Conservation (phyloP, 2,113 vertebrate species). For the Cygnus atratus region DNA sequence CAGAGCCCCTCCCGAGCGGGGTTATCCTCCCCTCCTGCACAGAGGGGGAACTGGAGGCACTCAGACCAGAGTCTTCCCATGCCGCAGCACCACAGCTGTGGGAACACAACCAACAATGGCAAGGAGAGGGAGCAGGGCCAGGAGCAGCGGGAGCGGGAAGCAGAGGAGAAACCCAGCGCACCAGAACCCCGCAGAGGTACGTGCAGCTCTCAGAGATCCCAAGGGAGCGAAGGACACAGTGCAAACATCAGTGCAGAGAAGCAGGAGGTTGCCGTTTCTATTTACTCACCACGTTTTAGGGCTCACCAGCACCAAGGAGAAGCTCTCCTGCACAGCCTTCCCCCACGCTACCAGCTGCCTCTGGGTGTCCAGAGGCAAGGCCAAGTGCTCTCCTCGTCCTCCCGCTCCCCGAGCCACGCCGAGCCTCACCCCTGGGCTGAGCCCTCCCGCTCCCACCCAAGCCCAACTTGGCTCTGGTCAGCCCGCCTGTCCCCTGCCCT, state of each 20-base stretch:
- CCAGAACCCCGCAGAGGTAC: background rate
- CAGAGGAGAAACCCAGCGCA: background rate
- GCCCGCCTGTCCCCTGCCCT: background rate
- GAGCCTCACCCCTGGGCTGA: background rate
- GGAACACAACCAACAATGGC: background rate
- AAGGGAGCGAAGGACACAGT: background rate
- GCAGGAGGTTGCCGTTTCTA: background rate
- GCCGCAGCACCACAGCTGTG: background rate
- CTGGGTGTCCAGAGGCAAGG: accelerated
- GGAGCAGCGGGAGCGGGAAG: background rate
- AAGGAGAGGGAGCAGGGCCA: background rate
- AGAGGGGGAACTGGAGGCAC: background rate
- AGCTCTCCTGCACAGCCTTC: background rate
- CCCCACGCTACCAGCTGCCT: background rate
- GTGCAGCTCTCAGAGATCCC: background rate
- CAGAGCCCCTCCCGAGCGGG: accelerated
- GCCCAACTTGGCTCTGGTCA: background rate
- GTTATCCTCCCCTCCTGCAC: too few relatives aligned
- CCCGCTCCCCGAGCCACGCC: accelerated
- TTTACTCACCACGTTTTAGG: too few relatives aligned
- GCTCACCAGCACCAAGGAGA: background rate
- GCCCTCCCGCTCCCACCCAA: background rate
- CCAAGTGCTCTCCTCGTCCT: background rate
- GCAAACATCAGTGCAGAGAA: background rate
- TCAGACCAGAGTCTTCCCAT: background rate